These are phyloP conservation scores for Tetramorium bicarinatum DNA, from an alignment of 2,888 invertebrate species.

Conservation along the genomic window DNA sequence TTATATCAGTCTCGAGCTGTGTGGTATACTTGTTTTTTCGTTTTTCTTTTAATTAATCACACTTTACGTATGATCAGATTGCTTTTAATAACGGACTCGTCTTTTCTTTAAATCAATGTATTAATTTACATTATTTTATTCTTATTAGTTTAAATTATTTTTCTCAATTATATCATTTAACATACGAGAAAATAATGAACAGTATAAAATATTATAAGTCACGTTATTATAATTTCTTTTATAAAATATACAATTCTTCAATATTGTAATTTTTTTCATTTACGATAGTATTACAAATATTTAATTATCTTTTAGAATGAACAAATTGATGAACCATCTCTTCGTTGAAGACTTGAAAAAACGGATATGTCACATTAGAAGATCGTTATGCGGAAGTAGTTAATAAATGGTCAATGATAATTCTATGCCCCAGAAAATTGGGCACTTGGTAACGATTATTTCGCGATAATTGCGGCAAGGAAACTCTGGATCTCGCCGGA, in stretches of 20 bases:
- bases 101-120: not conserved
- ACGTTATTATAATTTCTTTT: constrained; percentile 1
- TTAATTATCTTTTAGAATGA: not conserved
- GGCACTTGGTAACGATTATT: constrained; percentile 28
- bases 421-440: constrained; percentile 3
- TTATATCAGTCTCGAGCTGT: constrained; percentile 26
- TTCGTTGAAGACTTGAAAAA: not conserved
- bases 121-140: constrained; percentile 16
- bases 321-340: not conserved
- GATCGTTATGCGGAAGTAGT: constrained; percentile 2
- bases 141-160: not conserved
- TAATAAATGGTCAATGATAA: constrained; percentile 28
- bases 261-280: not conserved
- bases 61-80: not conserved
- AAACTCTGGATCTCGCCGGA: constrained; percentile 54
- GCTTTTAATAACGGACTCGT: not conserved
- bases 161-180: constrained; percentile 10
- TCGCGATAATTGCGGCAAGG: constrained; percentile 52
- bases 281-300: not conserved
- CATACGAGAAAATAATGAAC: not conserved
- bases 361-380: not conserved
- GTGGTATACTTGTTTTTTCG: not conserved
- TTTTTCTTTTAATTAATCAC: constrained; percentile 32
- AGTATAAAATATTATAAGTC: not conserved
- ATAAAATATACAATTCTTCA: not conserved